phyloP scores from a whole-genome alignment of 2,888 invertebrate genomes.

The Acholoe squamosa region DNA sequence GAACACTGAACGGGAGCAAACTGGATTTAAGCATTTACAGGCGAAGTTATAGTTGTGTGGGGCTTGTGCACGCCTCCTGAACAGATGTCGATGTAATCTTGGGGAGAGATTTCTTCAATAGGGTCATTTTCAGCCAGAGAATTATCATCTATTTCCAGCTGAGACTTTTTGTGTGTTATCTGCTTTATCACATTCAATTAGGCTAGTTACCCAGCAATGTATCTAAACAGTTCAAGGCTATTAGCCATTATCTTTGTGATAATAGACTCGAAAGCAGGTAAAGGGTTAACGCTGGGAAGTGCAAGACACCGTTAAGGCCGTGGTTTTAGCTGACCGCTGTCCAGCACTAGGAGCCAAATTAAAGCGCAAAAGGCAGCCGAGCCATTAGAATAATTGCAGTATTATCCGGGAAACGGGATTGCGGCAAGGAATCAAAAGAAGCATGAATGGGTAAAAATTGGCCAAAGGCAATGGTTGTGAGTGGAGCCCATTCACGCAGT shows the following conservation, averaged over 20 bases:
- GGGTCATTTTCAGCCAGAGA: no score
- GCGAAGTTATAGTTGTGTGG: not conserved
- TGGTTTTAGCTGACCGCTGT: constrained; percentile 1
- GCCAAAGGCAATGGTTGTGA: constrained; percentile 10
- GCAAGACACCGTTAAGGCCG: constrained; percentile 26
- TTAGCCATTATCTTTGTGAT: no score
- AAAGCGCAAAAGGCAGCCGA: constrained; percentile 12
- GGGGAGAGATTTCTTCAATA: no score
- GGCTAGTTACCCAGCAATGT: no score
- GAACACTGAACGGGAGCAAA: not conserved
- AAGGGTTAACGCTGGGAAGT: not conserved
- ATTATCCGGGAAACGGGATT: constrained; percentile 56
- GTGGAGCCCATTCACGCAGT: not conserved
- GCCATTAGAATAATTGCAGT: constrained; percentile 57
- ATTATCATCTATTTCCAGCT: no score
- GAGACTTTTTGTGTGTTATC: no score
- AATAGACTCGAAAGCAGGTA: not conserved
- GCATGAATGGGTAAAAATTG: constrained; percentile 54
- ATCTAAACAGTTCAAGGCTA: no score
- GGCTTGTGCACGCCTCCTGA: not conserved
- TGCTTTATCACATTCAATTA: no score
- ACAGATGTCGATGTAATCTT: constrained; percentile 14
- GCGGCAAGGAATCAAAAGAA: constrained; percentile 50
- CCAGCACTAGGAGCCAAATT: not conserved
- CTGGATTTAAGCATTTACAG: constrained; percentile 7